A percentile compares a stretch with the other conserved stretches of the same genome.
These are phyloP conservation scores for Biston stratarius DNA, from an alignment of 2,888 invertebrate genomes.

Conservation along the genomic window DNA sequence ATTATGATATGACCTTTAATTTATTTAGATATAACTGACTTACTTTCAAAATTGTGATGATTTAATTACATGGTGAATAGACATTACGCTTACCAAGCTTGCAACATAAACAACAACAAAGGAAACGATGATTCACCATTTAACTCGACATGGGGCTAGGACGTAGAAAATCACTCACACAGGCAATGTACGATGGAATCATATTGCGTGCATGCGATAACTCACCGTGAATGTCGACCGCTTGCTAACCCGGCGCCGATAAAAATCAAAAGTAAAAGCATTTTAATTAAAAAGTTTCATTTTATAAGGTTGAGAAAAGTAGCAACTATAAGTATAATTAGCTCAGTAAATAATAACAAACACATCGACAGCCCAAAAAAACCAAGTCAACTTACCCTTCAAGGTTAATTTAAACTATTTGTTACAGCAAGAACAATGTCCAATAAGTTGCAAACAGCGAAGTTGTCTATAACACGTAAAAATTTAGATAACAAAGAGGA, in stretches of 20 bases:
- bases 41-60: constrained; percentile 10
- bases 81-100: constrained; percentile 11
- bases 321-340: constrained; percentile 1
- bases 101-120: constrained; percentile 46
- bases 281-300: constrained; percentile 25
- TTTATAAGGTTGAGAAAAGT: constrained; percentile 23
- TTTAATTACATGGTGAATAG: constrained; percentile 1
- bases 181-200: constrained; percentile 56
- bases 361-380: constrained; percentile 8
- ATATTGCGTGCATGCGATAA: constrained; percentile 59
- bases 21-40: background rate
- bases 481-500: constrained; percentile 78
- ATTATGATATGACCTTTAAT: too few relatives aligned
- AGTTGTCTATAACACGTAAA: constrained; percentile 64
- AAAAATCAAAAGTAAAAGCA: constrained; percentile 50
- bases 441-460: constrained; percentile 37
- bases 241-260: constrained; percentile 42
- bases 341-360: background rate
- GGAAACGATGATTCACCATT: constrained; percentile 60
- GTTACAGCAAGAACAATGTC: constrained; percentile 44
- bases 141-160: constrained; percentile 37
- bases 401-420: constrained; percentile 52
- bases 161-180: constrained; percentile 62
- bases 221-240: constrained; percentile 45
- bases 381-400: constrained; percentile 57